These are phyloP conservation scores for Lophochroa leadbeateri DNA, from an alignment of 2,113 vertebrate genomes.

Conservation along the genomic window DNA sequence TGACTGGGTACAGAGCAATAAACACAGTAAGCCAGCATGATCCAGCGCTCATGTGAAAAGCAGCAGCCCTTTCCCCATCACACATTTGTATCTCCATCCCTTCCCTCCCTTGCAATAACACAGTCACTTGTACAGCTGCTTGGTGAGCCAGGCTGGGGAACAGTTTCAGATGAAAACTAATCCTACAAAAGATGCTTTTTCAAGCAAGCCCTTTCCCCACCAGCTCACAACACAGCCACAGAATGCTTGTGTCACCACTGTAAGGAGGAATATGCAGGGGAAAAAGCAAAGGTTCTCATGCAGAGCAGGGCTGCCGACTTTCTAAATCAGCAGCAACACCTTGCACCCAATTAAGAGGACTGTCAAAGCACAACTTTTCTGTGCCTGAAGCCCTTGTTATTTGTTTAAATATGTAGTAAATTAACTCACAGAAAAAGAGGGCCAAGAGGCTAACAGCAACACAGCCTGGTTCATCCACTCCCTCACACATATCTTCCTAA, in stretches of 20 bases:
- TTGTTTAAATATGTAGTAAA: background rate
- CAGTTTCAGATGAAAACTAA: background rate
- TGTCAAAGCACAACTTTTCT: background rate
- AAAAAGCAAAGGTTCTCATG: conserved; percentile 54
- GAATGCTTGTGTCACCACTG: conserved; percentile 33
- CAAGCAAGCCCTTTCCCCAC: background rate
- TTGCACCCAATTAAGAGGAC: background rate
- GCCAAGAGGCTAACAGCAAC: background rate
- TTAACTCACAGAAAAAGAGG: background rate
- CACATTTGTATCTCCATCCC: background rate
- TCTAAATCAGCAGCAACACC: background rate
- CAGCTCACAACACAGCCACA: conserved; percentile 49
- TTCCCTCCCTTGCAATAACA: conserved; percentile 54
- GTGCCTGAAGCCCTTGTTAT: background rate
- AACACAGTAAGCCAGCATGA: conserved; percentile 33
- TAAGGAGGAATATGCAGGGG: conserved; percentile 42
- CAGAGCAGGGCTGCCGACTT: conserved; percentile 35
- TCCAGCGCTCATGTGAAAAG: conserved; percentile 16
- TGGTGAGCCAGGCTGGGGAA: conserved; percentile 12
- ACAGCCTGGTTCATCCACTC: background rate
- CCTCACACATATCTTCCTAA: background rate
- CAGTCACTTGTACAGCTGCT: conserved; percentile 31
- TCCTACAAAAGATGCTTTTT: background rate
- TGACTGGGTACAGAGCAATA: conserved; percentile 13
- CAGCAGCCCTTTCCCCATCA: conserved; percentile 23